These are phyloP conservation scores for Spinus pinus DNA, from an alignment of 2,797 vertebrate species.

Conservation along the genomic window DNA sequence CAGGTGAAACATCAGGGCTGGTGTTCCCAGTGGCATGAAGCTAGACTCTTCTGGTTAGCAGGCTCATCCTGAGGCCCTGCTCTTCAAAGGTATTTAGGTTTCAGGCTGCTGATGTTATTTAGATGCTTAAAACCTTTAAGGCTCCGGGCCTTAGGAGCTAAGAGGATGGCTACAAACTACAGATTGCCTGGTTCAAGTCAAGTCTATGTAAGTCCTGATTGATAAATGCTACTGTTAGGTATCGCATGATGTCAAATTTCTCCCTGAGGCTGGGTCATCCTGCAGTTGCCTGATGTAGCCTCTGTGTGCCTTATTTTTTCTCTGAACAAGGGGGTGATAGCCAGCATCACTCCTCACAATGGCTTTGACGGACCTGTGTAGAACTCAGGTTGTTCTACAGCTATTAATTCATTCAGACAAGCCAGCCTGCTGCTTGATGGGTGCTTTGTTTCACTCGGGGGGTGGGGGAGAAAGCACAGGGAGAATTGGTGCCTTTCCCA, in stretches of 20 bases:
- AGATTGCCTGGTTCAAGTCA: not conserved
- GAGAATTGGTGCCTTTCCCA: conserved; percentile 28
- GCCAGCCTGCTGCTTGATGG: conserved; percentile 1
- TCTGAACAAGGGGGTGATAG: not conserved
- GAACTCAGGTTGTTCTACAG: not conserved
- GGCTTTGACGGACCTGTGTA: not conserved
- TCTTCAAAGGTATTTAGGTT: conserved; percentile 30
- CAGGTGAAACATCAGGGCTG: conserved; percentile 28
- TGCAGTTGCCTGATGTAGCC: not conserved
- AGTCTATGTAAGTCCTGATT: not conserved
- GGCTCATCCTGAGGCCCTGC: not conserved
- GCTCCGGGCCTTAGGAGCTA: not conserved
- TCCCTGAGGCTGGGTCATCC: not conserved
- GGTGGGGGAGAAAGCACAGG: not conserved
- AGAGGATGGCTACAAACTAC: not conserved
- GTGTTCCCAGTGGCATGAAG: not conserved
- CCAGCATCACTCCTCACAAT: not conserved
- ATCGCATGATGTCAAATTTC: not conserved
- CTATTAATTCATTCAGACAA: conserved; percentile 4
- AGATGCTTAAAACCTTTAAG: not conserved
- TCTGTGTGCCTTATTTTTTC: not conserved
- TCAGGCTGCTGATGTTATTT: not conserved
- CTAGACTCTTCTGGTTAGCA: not conserved
- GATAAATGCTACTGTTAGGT: not conserved
- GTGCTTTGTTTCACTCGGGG: not conserved